Evolutionary conservation across 2,113 vertebrate genomes (phyloP).

Genomic region (Numenius arquata): DNA sequence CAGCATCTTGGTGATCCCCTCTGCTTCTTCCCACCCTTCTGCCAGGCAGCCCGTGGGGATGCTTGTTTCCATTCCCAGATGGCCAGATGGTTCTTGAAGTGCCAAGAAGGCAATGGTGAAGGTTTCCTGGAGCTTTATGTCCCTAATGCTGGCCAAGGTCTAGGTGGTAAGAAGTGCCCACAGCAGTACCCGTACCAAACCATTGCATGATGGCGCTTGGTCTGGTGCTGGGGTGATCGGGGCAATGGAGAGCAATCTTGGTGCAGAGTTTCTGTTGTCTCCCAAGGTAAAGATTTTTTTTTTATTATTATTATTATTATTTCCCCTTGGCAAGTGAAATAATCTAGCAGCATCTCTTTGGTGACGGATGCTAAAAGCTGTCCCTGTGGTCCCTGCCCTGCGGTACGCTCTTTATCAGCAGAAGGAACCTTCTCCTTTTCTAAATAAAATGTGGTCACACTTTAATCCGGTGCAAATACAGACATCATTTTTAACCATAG

Average conservation of each 20-base stretch:
- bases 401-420: neutral
- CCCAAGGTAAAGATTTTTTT: neutral
- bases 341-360: neutral
- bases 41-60: neutral
- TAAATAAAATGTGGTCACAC: neutral
- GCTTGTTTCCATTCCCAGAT: neutral
- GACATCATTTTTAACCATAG: neutral
- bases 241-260: neutral
- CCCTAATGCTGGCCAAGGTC: accelerated
- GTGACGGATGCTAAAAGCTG: neutral
- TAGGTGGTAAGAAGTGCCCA: neutral
- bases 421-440: neutral
- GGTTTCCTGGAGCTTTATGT: neutral
- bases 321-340: neutral
- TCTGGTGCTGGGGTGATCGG: neutral
- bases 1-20: neutral
- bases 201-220: neutral
- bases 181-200: neutral
- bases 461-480: neutral
- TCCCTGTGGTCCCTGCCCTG: neutral
- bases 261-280: neutral
- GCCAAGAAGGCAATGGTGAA: neutral
- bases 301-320: neutral
- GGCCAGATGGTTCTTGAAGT: neutral
- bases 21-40: neutral